phyloP scores from a whole-genome alignment of 1,140 invertebrate species.

The Drusus annulatus region DNA sequence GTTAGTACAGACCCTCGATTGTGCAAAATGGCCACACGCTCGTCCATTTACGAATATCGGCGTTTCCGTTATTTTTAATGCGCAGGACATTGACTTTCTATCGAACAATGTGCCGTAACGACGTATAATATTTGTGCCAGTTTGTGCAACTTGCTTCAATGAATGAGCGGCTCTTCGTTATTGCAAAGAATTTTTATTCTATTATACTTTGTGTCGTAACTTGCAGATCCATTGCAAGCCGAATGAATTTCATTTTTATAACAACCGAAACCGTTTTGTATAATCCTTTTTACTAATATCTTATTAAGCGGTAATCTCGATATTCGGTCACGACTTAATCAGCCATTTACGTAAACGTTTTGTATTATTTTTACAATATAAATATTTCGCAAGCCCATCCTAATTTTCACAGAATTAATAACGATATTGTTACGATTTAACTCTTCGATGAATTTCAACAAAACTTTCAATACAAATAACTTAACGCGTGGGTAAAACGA shows the following conservation, averaged over 20 bases:
- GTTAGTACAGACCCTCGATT: constrained; percentile 24
- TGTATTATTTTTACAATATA: not conserved
- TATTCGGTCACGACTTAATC: not conserved
- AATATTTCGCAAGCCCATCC: no score
- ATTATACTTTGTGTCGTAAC: not conserved
- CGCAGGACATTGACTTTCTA: constrained; percentile 50
- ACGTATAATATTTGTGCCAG: constrained; percentile 36
- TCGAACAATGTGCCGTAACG: constrained; percentile 37
- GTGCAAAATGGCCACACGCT: constrained; percentile 44
- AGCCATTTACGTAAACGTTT: not conserved
- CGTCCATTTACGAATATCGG: constrained; percentile 32
- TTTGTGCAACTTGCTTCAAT: constrained; percentile 5
- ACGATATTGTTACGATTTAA: no score
- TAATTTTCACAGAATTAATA: no score
- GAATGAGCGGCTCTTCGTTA: constrained; percentile 4
- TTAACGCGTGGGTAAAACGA: no score
- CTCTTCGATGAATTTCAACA: no score
- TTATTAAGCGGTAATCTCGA: not conserved
- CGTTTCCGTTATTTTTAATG: constrained; percentile 46
- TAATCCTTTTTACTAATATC: constrained; percentile 3
- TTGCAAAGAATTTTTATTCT: not conserved
- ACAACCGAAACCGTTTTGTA: not conserved
- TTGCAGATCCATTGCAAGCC: not conserved
- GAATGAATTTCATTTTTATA: no score
- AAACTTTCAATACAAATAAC: no score